These are phyloP conservation scores for Pipra filicauda DNA, from an alignment of 2,113 vertebrate genomes.

Conservation along the genomic window DNA sequence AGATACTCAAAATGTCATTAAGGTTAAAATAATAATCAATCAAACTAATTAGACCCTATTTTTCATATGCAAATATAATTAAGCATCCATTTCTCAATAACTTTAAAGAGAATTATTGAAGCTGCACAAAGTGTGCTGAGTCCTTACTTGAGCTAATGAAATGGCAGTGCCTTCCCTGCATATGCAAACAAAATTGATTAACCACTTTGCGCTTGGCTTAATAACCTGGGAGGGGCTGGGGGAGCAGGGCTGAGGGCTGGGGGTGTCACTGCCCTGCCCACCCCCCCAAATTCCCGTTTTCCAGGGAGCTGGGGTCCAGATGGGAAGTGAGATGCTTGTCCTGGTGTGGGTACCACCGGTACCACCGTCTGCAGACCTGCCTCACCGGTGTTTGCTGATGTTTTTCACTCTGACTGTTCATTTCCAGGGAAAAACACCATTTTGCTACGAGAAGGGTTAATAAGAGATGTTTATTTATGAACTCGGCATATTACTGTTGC, in stretches of 20 bases:
- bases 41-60: slow-evolving; percentile 83
- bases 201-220: neutral
- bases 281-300: neutral
- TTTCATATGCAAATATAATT: slow-evolving; percentile 87
- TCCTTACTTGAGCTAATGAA: slow-evolving; percentile 69
- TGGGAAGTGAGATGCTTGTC: neutral
- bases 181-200: slow-evolving; percentile 70
- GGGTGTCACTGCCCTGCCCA: neutral
- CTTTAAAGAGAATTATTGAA: slow-evolving; percentile 78
- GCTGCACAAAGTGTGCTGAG: slow-evolving; percentile 37
- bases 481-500: slow-evolving; percentile 74
- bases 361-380: neutral
- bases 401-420: neutral
- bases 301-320: neutral
- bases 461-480: slow-evolving; percentile 80
- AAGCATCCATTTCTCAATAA: slow-evolving; percentile 78
- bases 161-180: slow-evolving; percentile 30
- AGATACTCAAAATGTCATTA: slow-evolving; percentile 83
- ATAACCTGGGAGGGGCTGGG: neutral
- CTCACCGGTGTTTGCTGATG: neutral
- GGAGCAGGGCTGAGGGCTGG: neutral
- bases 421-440: neutral
- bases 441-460: slow-evolving; percentile 74
- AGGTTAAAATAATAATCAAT: slow-evolving; percentile 87
- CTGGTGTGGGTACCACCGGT: neutral